A percentile compares a stretch with the other conserved stretches of the same genome.
phyloP scores from a whole-genome alignment of 2,113 vertebrate species.

The Cervus canadensis region DNA sequence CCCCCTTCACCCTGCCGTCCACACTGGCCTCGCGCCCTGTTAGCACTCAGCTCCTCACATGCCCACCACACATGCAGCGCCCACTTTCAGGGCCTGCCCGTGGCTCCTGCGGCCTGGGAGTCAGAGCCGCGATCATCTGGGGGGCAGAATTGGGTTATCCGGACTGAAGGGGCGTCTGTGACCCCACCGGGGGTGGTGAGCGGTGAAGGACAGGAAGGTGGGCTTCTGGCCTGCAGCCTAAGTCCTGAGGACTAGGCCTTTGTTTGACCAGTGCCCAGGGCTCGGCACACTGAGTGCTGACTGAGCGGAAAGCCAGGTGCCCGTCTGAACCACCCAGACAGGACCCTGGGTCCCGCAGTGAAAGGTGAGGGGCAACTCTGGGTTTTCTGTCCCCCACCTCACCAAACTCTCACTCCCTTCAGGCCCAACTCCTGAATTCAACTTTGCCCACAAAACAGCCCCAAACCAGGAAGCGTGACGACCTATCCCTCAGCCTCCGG shows the following conservation, averaged over 20 bases:
- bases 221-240: not conserved
- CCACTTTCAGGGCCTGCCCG: not conserved
- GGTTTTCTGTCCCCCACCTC: not conserved
- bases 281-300: not conserved
- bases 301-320: not conserved
- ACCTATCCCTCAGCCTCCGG: not conserved
- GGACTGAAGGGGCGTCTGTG: accelerated
- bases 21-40: not conserved
- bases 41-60: too few relatives aligned
- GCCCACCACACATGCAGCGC: accelerated
- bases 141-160: not conserved
- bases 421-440: not conserved
- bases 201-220: accelerated
- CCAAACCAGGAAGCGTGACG: not conserved
- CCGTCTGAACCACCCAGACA: not conserved
- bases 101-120: not conserved
- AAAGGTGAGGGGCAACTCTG: too few relatives aligned
- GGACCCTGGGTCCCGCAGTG: not conserved
- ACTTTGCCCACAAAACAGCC: not conserved
- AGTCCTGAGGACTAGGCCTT: not conserved
- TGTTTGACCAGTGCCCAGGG: not conserved
- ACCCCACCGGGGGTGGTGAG: not conserved
- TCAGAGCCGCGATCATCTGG: not conserved
- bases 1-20: not conserved
- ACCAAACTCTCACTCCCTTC: not conserved